phyloP scores from a whole-genome alignment of 37 sponge, comb jelly and placozoan genomes.

The Halichondria panicea region DNA sequence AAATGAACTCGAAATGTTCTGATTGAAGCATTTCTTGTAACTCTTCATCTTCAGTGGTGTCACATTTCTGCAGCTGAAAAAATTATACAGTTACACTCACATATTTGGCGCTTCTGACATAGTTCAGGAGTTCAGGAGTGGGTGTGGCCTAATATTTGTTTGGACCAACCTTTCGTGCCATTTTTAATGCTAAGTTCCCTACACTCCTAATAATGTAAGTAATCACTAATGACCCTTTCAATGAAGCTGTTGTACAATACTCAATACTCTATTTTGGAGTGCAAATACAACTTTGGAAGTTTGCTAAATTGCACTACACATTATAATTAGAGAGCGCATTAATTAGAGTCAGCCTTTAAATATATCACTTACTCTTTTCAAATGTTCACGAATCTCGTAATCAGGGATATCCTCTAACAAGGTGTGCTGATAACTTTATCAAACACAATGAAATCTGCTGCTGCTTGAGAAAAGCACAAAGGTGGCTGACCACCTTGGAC shows the following conservation, averaged over 20 bases:
- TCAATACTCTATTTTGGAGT: no score
- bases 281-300: background rate
- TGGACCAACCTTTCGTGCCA: background rate
- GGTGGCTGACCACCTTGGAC: conserved; percentile 40
- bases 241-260: no score
- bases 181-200: background rate
- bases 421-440: background rate
- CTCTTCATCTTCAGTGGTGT: background rate
- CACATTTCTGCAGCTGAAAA: conserved; percentile 12
- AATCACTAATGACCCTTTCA: no score
- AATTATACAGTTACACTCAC: background rate
- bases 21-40: background rate
- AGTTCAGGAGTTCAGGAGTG: background rate
- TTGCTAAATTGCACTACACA: background rate
- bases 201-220: background rate
- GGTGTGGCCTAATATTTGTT: background rate
- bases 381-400: background rate
- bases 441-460: conserved; percentile 23
- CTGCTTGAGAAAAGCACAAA: conserved; percentile 18
- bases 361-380: conserved; percentile 10
- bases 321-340: background rate
- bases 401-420: conserved; percentile 20
- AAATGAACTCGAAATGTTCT: conserved; percentile 12
- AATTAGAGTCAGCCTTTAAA: background rate
- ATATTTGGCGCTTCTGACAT: background rate